Conservation (phyloP, 2,888 invertebrate species). For the Itoplectis maculator region DNA sequence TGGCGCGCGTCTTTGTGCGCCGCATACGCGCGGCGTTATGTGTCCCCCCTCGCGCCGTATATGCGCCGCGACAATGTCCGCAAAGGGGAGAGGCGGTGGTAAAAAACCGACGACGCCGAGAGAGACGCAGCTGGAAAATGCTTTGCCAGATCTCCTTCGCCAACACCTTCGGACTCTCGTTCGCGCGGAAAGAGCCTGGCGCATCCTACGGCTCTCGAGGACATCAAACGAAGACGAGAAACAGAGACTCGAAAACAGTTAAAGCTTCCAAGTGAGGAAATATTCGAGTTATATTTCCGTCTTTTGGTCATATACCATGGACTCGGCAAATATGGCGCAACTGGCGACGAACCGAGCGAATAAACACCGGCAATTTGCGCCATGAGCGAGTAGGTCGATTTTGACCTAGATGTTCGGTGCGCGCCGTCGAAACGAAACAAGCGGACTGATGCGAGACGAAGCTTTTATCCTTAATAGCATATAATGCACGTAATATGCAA, state of each 20-base stretch:
- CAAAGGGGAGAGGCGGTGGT: conserved; percentile 25
- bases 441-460: conserved; percentile 3
- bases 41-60: not conserved
- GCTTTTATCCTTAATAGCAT: conserved; percentile 7
- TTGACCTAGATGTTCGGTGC: conserved; percentile 7
- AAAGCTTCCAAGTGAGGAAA: not conserved
- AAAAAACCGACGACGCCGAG: conserved; percentile 3
- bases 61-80: conserved; percentile 36
- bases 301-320: too few species aligned
- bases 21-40: conserved; percentile 39
- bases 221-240: not conserved
- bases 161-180: conserved; percentile 16
- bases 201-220: conserved; percentile 31
- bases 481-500: conserved; percentile 61
- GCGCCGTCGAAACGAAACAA: not conserved
- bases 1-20: conserved; percentile 69
- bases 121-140: conserved; percentile 26
- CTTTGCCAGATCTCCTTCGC: conserved; percentile 30
- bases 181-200: conserved; percentile 4
- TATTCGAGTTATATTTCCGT: not conserved
- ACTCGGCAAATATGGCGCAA: not conserved
- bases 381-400: not conserved
- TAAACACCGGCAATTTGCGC: not conserved
- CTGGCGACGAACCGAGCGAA: not conserved
- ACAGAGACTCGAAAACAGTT: not conserved